Evolutionary conservation across 2,113 vertebrate species (phyloP), one percentile per base, ranked within the genome.

Genomic region (Onychostruthus taczanowskii): DNA sequence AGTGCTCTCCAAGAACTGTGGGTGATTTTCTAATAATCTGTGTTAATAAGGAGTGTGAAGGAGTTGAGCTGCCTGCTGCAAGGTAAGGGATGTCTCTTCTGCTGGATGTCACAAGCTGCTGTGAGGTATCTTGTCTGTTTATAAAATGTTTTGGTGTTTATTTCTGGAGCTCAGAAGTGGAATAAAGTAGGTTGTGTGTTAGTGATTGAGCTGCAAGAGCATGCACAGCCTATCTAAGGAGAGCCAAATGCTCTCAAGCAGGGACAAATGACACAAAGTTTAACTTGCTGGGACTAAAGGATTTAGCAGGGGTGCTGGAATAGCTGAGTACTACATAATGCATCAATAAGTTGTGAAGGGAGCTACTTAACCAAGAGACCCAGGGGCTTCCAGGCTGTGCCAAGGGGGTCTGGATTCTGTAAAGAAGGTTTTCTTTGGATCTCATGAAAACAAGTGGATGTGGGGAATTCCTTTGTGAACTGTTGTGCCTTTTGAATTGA

Each of bases 1-100:
- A 8, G 7, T 8, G 7, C 0, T 75, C 1, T 15, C 1, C 5
- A 0, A 13, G 8, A 5, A 0, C 0, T 35, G 8, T 44, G 6
- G 10, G 4, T 33, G 18, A 1, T 49, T 4, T 3, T 61, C 6
- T 1, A 4, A 0, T 2, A 5, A 5, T 30, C 2, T 1, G 3
- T 26, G 7, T 31, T 41, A 33, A 2, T 5, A 6, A 13, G 11
- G 4, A 20, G 2, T 7, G 5, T 7, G 4, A 44, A 24, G 37
- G 27, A 11, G 16, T 5, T 47, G 52, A 43, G 17, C 30, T 87
- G 12, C 9, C 35, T 33, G 35, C 31, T 56, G 2, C 5, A 7
- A 61, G 61, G 9, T 50, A 13, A 84, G 14, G 43, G 11, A 17
- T 1, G 0, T 10, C 10, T n/a, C 9, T 44, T 89, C 44, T 67